A percentile compares a stretch with the other conserved stretches of the same genome.
phyloP scores from a whole-genome alignment of 2,888 invertebrate species.

The Thymelicus sylvestris region DNA sequence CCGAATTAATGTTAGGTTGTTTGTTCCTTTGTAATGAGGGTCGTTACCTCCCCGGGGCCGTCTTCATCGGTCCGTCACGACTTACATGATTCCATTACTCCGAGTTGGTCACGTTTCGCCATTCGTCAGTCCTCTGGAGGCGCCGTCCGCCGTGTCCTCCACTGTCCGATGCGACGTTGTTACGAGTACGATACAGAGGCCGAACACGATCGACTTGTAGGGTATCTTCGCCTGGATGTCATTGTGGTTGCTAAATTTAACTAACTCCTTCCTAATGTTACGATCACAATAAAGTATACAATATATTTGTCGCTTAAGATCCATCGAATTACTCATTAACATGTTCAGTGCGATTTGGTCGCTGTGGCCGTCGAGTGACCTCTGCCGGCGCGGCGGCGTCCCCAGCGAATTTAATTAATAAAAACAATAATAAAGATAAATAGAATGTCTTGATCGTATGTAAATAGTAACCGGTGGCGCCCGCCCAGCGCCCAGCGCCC shows the following conservation, averaged over 20 bases:
- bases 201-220: not conserved
- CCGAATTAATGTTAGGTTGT: not conserved
- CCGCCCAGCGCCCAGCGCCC: not conserved
- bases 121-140: too few relatives aligned
- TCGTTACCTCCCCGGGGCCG: too few relatives aligned
- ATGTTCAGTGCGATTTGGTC: constrained; percentile 8
- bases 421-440: constrained; percentile 3
- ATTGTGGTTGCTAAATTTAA: not conserved
- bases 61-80: too few relatives aligned
- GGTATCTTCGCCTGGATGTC: too few relatives aligned
- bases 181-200: not conserved
- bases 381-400: not conserved
- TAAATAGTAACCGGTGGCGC: constrained; percentile 25
- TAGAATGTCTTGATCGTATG: constrained; percentile 18
- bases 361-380: not conserved
- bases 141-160: too few relatives aligned
- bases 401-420: constrained; percentile 14
- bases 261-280: constrained; percentile 8
- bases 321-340: constrained; percentile 21
- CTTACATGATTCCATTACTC: too few relatives aligned
- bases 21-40: too few relatives aligned
- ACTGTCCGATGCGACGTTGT: too few relatives aligned
- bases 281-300: not conserved
- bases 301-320: constrained; percentile 15
- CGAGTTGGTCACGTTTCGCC: not conserved